Base-by-base conservation (phyloP, 2,888 invertebrate species). In the Pinctada fucata region DNA sequence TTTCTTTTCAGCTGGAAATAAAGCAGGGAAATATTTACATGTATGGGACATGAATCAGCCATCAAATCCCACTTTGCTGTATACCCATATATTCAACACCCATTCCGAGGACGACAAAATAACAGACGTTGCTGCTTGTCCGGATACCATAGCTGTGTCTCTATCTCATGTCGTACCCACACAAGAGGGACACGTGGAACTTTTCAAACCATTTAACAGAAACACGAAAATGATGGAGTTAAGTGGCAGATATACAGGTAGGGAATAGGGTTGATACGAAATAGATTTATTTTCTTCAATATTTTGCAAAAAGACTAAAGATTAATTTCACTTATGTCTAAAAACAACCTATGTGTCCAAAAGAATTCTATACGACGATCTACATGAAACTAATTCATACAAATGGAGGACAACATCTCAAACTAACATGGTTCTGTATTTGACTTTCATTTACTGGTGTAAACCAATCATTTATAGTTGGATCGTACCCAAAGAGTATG, bases 101-200 rank as follows among this genome's bases (percentile, higher is more conserved):
- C 31, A 31, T 31, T 6, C n/a, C 10, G 47, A 45, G 3, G 72
- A 75, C 13, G 79, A 72, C 10, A 31, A 13, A 13, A 66, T 75
- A 4, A 75, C 75, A 31, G 75, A 71, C 10, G 64, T 79, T 3
- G 75, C 58, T 2, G 75, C 66, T 1, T 79, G 79, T 64, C 4
- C 50, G 2, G 75, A 79, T 51, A 75, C 75, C 16, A 66, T 79
- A 8, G 79, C 75, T 10, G 79, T 79, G 2, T 45, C 58, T 5
- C 10, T 79, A 2, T 47, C 75, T 2, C 49, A 52, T 13, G 10
- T 49, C 4, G 45, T 64, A 16, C 63, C 67, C n/a, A 64, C 72
- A 5, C 10, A 71, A 8, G 75, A 79, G 48, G 79, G 79, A 49
- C 75, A 79, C 31, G 72, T 79, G 13, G 75, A 75, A n/a, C 48